Evolutionary conservation across 2,888 invertebrate genomes (phyloP).

Genomic region (Blastobasis adustella): DNA sequence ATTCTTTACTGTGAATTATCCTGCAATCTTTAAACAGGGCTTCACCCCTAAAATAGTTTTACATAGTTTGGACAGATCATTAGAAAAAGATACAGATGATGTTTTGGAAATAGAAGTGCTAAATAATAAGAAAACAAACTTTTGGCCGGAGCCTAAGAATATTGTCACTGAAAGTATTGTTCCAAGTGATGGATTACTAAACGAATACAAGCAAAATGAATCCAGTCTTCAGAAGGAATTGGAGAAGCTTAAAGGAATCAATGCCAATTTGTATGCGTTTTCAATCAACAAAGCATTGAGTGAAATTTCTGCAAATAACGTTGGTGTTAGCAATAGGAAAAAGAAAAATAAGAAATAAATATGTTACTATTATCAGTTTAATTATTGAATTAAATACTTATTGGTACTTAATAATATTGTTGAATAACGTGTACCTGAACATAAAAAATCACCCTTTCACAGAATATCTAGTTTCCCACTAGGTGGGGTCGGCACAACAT

Average conservation of each 20-base stretch:
- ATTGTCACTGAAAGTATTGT: slow-evolving; percentile 20
- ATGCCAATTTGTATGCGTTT: slow-evolving; percentile 75
- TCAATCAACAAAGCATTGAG: slow-evolving; percentile 61
- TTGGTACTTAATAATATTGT: too few relatives aligned
- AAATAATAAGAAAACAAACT: slow-evolving; percentile 46
- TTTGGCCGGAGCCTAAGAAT: slow-evolving; percentile 44
- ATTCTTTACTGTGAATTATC: slow-evolving; percentile 75
- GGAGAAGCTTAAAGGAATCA: slow-evolving; percentile 68
- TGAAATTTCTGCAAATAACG: slow-evolving; percentile 20
- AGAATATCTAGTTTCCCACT: too few relatives aligned
- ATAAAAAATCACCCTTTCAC: too few relatives aligned
- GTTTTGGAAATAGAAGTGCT: slow-evolving; percentile 58
- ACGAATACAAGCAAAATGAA: slow-evolving; percentile 35
- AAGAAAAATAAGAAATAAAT: slow-evolving; percentile 23
- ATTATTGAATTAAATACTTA: too few relatives aligned
- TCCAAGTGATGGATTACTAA: slow-evolving; percentile 30
- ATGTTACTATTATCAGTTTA: not conserved
- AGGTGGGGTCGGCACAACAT: too few relatives aligned
- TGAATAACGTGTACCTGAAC: too few relatives aligned
- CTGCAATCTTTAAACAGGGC: slow-evolving; percentile 75
- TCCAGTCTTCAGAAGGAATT: slow-evolving; percentile 62
- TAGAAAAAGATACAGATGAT: slow-evolving; percentile 69
- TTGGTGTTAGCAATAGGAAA: slow-evolving; percentile 34
- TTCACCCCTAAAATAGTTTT: slow-evolving; percentile 74
- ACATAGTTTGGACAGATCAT: slow-evolving; percentile 77